A percentile compares a stretch with the other conserved stretches of the same genome.
These are phyloP conservation scores for Dendropsophus ebraccatus DNA, from an alignment of 2,113 vertebrate genomes.

Conservation along the genomic window DNA sequence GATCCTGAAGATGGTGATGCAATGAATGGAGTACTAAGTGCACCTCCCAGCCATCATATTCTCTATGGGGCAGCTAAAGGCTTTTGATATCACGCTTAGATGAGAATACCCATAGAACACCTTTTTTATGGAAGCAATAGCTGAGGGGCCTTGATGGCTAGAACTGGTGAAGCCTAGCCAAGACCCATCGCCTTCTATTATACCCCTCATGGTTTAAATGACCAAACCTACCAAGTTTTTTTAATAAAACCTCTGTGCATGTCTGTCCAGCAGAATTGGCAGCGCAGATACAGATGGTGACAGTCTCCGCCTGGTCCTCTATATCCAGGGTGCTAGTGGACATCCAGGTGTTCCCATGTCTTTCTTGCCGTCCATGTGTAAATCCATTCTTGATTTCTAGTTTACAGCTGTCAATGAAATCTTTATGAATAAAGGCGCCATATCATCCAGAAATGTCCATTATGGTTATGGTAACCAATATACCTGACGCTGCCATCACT, in stretches of 20 bases:
- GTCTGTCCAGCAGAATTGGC: conserved; percentile 70
- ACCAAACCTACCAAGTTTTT: neutral
- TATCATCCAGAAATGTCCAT: conserved; percentile 66
- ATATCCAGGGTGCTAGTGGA: conserved; percentile 69
- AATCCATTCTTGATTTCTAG: conserved; percentile 73
- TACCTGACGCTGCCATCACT: conserved; percentile 72
- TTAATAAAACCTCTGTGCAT: conserved; percentile 70
- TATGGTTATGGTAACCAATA: conserved; percentile 66
- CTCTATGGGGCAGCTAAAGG: too few relatives aligned
- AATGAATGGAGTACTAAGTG: too few relatives aligned
- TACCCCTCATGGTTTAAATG: neutral
- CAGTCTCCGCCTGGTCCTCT: conserved; percentile 39
- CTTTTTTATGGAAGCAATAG: neutral
- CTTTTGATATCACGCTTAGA: too few relatives aligned
- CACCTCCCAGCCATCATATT: too few relatives aligned
- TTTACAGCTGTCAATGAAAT: conserved; percentile 71
- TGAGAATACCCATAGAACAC: too few relatives aligned
- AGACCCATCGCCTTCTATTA: too few relatives aligned
- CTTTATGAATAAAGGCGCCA: neutral
- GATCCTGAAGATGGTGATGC: too few relatives aligned
- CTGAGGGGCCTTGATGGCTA: neutral
- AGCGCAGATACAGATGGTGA: conserved; percentile 76
- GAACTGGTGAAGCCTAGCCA: neutral
- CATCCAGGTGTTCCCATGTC: conserved; percentile 71
- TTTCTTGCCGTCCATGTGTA: conserved; percentile 64